phyloP scores from a whole-genome alignment of 2,797 vertebrate genomes.

The Bucorvus abyssinicus region DNA sequence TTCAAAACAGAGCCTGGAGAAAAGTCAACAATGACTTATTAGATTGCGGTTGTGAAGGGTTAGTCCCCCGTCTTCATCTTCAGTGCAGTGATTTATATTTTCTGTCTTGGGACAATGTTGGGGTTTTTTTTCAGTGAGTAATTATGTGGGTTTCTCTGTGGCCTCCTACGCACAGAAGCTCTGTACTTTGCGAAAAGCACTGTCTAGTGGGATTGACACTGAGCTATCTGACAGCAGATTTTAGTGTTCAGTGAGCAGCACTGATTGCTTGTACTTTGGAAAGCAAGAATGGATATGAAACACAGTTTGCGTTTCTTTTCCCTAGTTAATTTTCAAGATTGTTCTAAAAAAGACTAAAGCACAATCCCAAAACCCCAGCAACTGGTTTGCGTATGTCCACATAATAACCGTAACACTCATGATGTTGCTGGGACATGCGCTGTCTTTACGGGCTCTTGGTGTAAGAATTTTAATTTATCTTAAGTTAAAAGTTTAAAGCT shows the following conservation, averaged over 20 bases:
- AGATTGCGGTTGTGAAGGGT: neutral
- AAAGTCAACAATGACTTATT: neutral
- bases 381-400: neutral
- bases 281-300: neutral
- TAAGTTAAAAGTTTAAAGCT: constrained; percentile 44
- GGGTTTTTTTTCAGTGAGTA: neutral
- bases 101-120: neutral
- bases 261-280: neutral
- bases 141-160: neutral
- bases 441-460: neutral
- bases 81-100: neutral
- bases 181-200: neutral
- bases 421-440: neutral
- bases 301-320: neutral
- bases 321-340: neutral
- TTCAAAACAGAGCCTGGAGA: neutral
- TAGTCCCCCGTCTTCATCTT: neutral
- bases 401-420: neutral
- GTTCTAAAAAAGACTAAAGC: neutral
- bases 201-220: neutral
- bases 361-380: neutral
- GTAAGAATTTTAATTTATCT: constrained; percentile 54
- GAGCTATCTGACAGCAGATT: neutral
- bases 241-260: neutral
- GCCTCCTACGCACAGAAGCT: neutral